A percentile compares a stretch with the other conserved stretches of the same genome.
phyloP scores from a whole-genome alignment of 2,113 vertebrate genomes.

The Anhinga anhinga region DNA sequence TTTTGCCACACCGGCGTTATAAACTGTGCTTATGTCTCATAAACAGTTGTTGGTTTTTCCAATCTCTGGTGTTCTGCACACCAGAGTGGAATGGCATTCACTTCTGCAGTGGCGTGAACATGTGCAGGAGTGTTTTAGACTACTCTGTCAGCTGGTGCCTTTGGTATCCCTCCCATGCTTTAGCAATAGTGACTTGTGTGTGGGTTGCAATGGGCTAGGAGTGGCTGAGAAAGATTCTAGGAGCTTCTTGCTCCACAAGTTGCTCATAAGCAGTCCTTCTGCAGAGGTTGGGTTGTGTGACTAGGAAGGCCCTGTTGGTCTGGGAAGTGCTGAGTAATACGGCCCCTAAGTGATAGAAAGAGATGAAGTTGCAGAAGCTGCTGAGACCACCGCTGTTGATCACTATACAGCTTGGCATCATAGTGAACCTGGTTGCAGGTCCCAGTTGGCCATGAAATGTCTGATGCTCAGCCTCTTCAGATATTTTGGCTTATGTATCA shows the following conservation, averaged over 20 bases:
- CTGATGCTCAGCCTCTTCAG: background rate
- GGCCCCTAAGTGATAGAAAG: background rate
- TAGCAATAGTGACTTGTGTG: background rate
- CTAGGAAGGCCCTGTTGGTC: background rate
- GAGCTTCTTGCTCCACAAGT: background rate
- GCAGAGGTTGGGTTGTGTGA: background rate
- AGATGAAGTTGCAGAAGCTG: background rate
- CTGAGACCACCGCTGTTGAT: background rate
- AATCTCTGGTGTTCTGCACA: background rate
- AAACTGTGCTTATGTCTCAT: background rate
- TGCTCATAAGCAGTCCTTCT: background rate
- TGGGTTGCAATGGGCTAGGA: background rate
- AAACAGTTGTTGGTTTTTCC: background rate
- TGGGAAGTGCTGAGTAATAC: background rate
- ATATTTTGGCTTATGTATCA: background rate
- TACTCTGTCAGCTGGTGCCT: background rate
- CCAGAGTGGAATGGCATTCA: rapidly evolving
- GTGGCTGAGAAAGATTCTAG: background rate
- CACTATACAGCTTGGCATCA: rapidly evolving
- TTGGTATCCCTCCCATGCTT: background rate
- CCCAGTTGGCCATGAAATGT: background rate
- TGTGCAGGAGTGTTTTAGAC: background rate
- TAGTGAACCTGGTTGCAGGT: background rate
- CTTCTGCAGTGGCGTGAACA: background rate
- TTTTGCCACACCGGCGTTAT: background rate